Evolutionary conservation across 2,113 vertebrate species (phyloP), one percentile per base, ranked within the genome.

Genomic region (Centrocercus urophasianus): DNA sequence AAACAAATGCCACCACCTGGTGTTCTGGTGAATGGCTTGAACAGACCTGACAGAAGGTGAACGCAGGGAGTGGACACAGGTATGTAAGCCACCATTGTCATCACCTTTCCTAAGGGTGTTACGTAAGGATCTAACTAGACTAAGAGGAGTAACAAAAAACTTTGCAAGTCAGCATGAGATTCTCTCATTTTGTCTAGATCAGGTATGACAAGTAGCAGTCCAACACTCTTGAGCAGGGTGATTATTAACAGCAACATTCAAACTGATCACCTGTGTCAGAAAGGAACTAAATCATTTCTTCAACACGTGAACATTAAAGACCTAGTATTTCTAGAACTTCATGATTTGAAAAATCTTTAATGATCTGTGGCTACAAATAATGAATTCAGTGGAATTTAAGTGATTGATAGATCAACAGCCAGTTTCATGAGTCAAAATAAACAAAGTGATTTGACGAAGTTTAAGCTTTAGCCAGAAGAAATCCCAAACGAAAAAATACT

Each of bases 1-100:
- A 96, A 96, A 93, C 90, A 95, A 88, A 96, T 96, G 88, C 75
- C 69, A 90, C 96, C 96, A 96, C 64, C 96, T 96, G 93, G 88
- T 93, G 96, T 96, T 88, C 90, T 88, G 92, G 96, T 89, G 93
- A 18, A 93, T 82, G 67, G 75, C 64, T 76, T 36, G 69, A 89
- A 38, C 3, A 61, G 59, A 61, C 75, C 64, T 13, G 24, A 40
- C 69, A 75, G 34, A 89, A 72, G 19, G 59, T 65, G 34, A 38
- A 34, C 15, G 28, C 7, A 22, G 63, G 22, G 30, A 84, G 82
- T 6, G 18, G 81, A 67, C 50, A 45, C 25, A 28, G 30, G 2
- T 11, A 25, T 30, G 1, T 8, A 32, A 60, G 19, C 34, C 57
- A 61, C 25, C 21, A 21, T 1, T 28, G 27, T 18, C 67, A 28